Conservation (phyloP, 2,888 invertebrate species). For the Gibbula magus region DNA sequence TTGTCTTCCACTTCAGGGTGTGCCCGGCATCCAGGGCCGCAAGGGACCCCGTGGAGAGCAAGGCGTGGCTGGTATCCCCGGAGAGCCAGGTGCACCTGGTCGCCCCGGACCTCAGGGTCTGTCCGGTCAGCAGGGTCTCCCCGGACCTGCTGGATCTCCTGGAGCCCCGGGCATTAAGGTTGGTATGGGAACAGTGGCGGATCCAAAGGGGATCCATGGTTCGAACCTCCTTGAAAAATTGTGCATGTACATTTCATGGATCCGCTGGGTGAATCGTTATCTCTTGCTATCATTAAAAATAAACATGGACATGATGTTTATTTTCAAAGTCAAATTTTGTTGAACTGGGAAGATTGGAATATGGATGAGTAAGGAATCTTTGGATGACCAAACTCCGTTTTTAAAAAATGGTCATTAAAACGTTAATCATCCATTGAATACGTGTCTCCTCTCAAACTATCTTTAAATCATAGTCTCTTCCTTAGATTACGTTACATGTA, state of each 20-base stretch:
- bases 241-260: neutral
- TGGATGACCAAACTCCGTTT: too few species aligned
- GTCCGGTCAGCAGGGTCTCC: constrained; percentile 60
- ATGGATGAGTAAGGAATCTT: too few species aligned
- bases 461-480: too few species aligned
- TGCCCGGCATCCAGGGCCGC: constrained; percentile 74
- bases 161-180: constrained; percentile 63
- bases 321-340: too few species aligned
- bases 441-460: too few species aligned
- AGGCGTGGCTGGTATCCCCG: constrained; percentile 78
- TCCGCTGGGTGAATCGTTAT: too few species aligned
- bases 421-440: too few species aligned
- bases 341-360: too few species aligned
- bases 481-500: too few species aligned
- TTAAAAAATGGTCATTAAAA: too few species aligned
- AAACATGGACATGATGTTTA: too few species aligned
- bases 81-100: constrained; percentile 84
- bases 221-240: neutral
- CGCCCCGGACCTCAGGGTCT: constrained; percentile 57
- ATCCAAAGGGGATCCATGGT: neutral
- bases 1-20: constrained; percentile 48
- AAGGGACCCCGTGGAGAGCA: constrained; percentile 77
- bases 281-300: too few species aligned
- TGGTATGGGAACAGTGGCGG: neutral
- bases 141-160: constrained; percentile 57